A percentile compares a stretch with the other conserved stretches of the same genome.
These are phyloP conservation scores for Stegophylla sp. DNA, from an alignment of 2,888 invertebrate genomes.

Conservation along the genomic window DNA sequence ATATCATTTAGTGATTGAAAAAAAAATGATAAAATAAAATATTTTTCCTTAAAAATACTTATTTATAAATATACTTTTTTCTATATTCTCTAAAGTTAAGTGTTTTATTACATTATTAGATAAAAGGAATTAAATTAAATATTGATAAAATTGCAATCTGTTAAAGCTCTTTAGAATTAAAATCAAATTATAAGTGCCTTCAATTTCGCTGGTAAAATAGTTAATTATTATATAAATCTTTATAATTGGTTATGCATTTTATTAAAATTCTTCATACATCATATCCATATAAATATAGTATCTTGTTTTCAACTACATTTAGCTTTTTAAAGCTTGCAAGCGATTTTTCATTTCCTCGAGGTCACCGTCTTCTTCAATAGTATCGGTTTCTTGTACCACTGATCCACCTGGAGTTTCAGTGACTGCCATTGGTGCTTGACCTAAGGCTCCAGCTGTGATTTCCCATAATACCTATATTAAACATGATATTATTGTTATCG, in stretches of 20 bases:
- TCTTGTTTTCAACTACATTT: constrained; percentile 63
- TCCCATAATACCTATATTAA: constrained; percentile 78
- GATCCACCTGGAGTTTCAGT: constrained; percentile 67
- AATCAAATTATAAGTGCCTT: constrained; percentile 8
- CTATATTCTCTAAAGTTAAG: neutral
- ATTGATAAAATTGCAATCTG: neutral
- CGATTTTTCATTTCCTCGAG: constrained; percentile 91
- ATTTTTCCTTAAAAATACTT: constrained; percentile 18
- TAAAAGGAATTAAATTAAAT: neutral
- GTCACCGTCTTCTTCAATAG: constrained; percentile 74
- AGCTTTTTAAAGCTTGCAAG: constrained; percentile 86
- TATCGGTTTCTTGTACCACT: constrained; percentile 72
- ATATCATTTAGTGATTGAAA: too few species aligned
- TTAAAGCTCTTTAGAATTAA: neutral
- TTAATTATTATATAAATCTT: constrained; percentile 7
- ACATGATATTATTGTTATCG: too few species aligned
- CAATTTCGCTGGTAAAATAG: constrained; percentile 25
- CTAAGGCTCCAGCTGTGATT: constrained; percentile 87
- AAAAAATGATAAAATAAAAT: too few species aligned
- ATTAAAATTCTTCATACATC: constrained; percentile 1
- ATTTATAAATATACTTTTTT: neutral
- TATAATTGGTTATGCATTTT: constrained; percentile 1
- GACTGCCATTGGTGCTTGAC: constrained; percentile 81
- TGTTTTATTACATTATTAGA: constrained; percentile 6
- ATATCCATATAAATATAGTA: neutral